Evolutionary conservation across 2,797 vertebrate species (phyloP), one percentile per base, ranked within the genome.

Genomic region (Tragelaphus eurycerus): DNA sequence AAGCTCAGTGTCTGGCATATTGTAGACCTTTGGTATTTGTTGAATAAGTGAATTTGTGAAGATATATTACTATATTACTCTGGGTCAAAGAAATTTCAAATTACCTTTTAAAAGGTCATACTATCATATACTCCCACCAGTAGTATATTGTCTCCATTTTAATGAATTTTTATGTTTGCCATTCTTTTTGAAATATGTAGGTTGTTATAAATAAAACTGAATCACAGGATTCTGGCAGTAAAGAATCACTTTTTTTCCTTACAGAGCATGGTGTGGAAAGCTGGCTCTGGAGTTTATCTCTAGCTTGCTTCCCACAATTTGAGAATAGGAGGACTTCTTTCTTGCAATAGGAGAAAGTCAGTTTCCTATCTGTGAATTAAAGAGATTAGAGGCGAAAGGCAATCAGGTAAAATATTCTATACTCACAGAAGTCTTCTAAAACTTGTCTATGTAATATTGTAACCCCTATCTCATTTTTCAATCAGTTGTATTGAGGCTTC

Each of bases 181-280:
- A 54, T 14, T 50, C 29, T 84, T 91, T 94, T 89, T 54, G 34
- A 82, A 92, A 89, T 82, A 76, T 67, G 74, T 74, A 86, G 55
- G 55, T 82, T 94, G 31, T 89, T 82, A 86, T 82, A 94, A 92
- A 86, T 89, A 89, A 94, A 92, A 89, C 82, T 52, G 62, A 92
- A 81, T 90, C 74, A 64, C 29, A 89, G 48, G 55, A 74, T 74
- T 92, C 71, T 89, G 46, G n/a, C 54, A 82, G 67, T 87, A 74
- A 89, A 94, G 54, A 94, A 43, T 86, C 27, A 29, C 9, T 57
- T 84, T 62, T 60, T 31, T 54, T 79, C 43, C 29, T 88, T 95
- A 19, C 34, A 81, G 60, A 76, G n/a, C 27, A 64, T 90, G 85
- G 17, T 88, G 34, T 10, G 3, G 52, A 60, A 59, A 88, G 50